phyloP scores from a whole-genome alignment of 2,888 invertebrate species.

The Cerceris ruficornis region DNA sequence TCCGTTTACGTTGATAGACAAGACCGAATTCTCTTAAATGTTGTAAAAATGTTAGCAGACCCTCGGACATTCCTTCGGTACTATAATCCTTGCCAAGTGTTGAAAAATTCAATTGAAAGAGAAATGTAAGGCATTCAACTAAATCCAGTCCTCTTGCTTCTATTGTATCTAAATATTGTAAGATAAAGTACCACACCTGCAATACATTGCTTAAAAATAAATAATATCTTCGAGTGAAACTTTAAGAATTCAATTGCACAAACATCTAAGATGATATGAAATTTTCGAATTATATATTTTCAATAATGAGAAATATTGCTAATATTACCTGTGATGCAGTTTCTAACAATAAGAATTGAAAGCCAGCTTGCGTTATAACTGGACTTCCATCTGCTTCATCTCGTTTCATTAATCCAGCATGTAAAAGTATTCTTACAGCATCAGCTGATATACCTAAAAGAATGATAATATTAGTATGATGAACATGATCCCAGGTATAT shows the following conservation, averaged over 20 bases:
- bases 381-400: conserved; percentile 91
- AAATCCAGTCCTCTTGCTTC: conserved; percentile 93
- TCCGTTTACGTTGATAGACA: conserved; percentile 93
- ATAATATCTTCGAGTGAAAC: background rate
- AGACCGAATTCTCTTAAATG: conserved; percentile 98
- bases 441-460: conserved; percentile 90
- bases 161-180: conserved; percentile 97
- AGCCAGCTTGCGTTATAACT: conserved; percentile 96
- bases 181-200: conserved; percentile 96
- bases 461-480: conserved; percentile 3
- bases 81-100: conserved; percentile 98
- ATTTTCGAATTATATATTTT: background rate
- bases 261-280: background rate
- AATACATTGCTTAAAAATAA: conserved; percentile 19
- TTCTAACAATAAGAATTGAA: conserved; percentile 97
- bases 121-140: conserved; percentile 95
- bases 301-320: background rate
- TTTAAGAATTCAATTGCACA: background rate
- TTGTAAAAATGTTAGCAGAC: conserved; percentile 94
- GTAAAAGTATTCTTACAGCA: conserved; percentile 95
- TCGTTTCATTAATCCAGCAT: conserved; percentile 96
- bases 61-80: conserved; percentile 95
- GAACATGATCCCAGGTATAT: conserved; percentile 1
- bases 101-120: conserved; percentile 98
- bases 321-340: conserved; percentile 93